These are phyloP conservation scores for Stichopus horrens DNA, from an alignment of 53 echinoderm and acorn worm species.

Conservation along the genomic window DNA sequence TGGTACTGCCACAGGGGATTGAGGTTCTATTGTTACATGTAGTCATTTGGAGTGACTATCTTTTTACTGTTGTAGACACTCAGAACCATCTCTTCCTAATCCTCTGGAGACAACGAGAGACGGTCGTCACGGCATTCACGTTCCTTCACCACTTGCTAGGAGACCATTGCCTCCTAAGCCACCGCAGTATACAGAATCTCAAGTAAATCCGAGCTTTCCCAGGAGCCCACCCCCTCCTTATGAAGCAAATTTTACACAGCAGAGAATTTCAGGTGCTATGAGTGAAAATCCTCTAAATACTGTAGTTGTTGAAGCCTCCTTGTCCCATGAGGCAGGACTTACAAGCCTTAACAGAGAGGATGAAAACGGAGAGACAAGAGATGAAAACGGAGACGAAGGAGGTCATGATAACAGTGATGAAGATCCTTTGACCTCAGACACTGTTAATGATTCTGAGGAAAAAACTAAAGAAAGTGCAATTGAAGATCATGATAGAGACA, in stretches of 20 bases:
- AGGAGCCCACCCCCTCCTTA: slow-evolving; percentile 47
- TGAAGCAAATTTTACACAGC: slow-evolving; percentile 20
- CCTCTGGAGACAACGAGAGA: slow-evolving; percentile 1
- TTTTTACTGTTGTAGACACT: slow-evolving; percentile 1
- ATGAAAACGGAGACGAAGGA: too few relatives aligned
- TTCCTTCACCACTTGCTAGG: not conserved
- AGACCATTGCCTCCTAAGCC: slow-evolving; percentile 26
- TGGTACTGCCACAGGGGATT: too few relatives aligned
- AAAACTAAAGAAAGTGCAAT: slow-evolving; percentile 11
- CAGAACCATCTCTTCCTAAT: slow-evolving; percentile 23
- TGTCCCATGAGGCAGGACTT: not conserved
- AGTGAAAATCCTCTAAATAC: not conserved
- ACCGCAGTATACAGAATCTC: slow-evolving; percentile 32
- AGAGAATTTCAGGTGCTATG: not conserved
- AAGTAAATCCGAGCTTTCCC: slow-evolving; percentile 40
- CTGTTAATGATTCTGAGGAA: not conserved
- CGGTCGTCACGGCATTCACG: not conserved
- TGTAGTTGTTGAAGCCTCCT: not conserved
- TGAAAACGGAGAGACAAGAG: not conserved
- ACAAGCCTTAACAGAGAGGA: not conserved
- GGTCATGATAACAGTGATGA: not conserved
- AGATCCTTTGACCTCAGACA: not conserved
- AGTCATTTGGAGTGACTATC: not conserved
- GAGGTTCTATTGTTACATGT: not conserved
- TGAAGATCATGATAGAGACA: not conserved